Conservation (phyloP, 2,888 invertebrate species). For the Ophion ellenae region DNA sequence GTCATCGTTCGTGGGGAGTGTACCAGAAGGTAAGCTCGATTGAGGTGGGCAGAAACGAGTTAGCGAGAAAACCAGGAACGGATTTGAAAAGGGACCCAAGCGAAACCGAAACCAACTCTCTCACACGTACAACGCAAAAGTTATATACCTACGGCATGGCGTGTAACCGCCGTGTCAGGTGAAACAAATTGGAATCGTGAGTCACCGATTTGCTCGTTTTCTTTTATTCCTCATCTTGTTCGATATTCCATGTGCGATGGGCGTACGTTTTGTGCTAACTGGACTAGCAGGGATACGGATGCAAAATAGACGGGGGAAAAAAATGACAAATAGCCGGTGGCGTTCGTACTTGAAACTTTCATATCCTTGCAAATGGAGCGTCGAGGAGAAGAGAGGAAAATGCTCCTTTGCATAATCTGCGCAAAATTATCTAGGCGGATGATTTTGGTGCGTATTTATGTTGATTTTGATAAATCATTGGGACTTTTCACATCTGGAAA, state of each 20-base stretch:
- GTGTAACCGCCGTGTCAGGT: slow-evolving; percentile 44
- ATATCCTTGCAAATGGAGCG: slow-evolving; percentile 3
- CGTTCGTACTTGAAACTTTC: slow-evolving; percentile 35
- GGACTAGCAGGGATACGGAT: background rate
- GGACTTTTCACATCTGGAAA: no score
- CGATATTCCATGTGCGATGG: slow-evolving; percentile 20
- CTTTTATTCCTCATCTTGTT: slow-evolving; percentile 26
- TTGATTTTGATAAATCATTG: no score
- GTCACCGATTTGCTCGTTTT: slow-evolving; percentile 45
- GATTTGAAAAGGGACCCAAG: slow-evolving; percentile 52
- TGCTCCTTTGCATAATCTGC: no score
- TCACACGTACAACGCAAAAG: slow-evolving; percentile 19
- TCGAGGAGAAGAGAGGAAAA: background rate
- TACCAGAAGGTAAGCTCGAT: slow-evolving; percentile 17
- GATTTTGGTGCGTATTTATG: no score
- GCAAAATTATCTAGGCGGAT: no score
- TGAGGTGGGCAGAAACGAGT: slow-evolving; percentile 29
- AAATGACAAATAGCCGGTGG: background rate
- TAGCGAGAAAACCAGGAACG: slow-evolving; percentile 51
- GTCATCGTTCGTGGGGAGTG: slow-evolving; percentile 28
- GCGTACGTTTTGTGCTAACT: slow-evolving; percentile 7
- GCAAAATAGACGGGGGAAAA: background rate
- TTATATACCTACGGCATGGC: slow-evolving; percentile 6
- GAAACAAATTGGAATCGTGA: slow-evolving; percentile 57
- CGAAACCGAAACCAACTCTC: slow-evolving; percentile 33